Evolutionary conservation across 2,888 invertebrate species (phyloP), one percentile per base, ranked within the genome.

Genomic region (Merodon equestris): DNA sequence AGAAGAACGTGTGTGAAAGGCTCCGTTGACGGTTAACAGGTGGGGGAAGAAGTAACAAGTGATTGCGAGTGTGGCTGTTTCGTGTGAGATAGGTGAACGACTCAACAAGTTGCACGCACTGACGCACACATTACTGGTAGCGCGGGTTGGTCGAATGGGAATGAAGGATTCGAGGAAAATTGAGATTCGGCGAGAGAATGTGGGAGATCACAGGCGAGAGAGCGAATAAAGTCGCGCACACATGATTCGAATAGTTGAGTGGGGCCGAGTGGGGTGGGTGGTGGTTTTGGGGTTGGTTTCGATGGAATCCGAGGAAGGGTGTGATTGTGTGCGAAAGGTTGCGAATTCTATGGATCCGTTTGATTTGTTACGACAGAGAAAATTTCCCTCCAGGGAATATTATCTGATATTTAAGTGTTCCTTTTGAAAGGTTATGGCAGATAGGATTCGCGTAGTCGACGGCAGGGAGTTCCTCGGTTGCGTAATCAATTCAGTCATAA

Each of bases 51-150:
- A 73, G 73, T 79, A 73, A 79, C 73, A 79, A 79, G 77, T 79
- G 77, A 73, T 68, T 73, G 67, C 40, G 40, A 40, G 47, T 42
- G 57, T 40, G 50, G 7, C 14, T 61, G 14, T 38, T 3, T 10
- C 14, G 5, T 51, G 42, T 71, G 73, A 79, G 79, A 79, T 79
- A 79, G 79, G 79, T 79, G 74, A 79, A 79, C 79, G 79, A 79
- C 79, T 79, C 79, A 79, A 79, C 79, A 79, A 79, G 79, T 79
- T 79, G 79, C 79, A 79, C 68, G 74, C 72, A 73, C 54, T 68
- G 47, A 72, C 60, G 51, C 73, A 73, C 61, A 64, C 18, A 4
- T 3, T 7, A 27, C 27, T 7, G 7, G 27, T 27, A 27, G 27
- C 27, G 27, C 27, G 2, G 27, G 27, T 10, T 9, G 12, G 19